Percentiles rank a stretch among this genome's conserved stretches.
phyloP scores from a whole-genome alignment of 2,113 vertebrate species.

The Pandion haliaetus region DNA sequence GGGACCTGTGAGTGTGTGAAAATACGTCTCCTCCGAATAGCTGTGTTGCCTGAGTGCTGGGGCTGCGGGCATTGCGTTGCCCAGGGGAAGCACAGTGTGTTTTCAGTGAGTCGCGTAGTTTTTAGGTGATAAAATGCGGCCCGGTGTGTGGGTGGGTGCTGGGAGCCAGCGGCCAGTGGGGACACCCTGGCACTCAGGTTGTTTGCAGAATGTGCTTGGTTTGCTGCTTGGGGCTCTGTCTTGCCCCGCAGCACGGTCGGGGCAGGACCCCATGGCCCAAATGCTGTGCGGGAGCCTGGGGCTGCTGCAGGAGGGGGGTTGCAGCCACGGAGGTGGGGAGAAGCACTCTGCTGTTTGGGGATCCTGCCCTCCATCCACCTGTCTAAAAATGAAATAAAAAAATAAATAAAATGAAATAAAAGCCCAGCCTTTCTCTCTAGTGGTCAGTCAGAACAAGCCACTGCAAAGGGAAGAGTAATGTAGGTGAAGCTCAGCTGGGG shows the following conservation, averaged over 20 bases:
- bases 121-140: background rate
- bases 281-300: background rate
- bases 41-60: background rate
- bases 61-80: background rate
- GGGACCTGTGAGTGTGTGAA: background rate
- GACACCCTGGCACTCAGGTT: background rate
- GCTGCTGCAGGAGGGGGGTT: background rate
- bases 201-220: background rate
- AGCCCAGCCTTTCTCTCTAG: background rate
- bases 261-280: background rate
- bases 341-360: background rate
- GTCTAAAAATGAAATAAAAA: background rate
- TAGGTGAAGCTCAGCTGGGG: background rate
- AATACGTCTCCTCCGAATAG: accelerated
- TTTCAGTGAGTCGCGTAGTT: background rate
- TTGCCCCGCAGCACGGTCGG: accelerated
- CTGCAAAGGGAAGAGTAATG: background rate
- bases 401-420: background rate
- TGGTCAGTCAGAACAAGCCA: background rate
- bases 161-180: background rate
- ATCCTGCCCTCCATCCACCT: background rate
- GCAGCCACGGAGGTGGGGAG: background rate
- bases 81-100: background rate
- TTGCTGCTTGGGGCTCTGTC: background rate
- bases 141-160: background rate